Percentiles rank a stretch among this genome's conserved stretches.
Conservation (phyloP, 2,797 vertebrate genomes). For the Platalea minor region DNA sequence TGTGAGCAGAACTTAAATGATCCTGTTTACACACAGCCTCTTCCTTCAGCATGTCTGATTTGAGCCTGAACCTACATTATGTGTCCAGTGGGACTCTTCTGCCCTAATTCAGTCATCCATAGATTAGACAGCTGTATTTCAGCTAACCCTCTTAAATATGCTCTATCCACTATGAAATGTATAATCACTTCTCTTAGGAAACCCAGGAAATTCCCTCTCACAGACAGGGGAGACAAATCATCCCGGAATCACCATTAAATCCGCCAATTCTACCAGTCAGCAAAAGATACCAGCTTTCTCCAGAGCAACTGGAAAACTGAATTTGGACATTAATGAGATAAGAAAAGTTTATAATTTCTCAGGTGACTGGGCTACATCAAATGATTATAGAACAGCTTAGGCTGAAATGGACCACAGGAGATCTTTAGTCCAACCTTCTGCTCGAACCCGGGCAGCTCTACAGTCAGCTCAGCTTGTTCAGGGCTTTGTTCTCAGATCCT, state of each 20-base stretch:
- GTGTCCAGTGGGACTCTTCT: background rate
- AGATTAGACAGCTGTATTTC: background rate
- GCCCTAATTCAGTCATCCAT: background rate
- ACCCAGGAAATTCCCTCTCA: background rate
- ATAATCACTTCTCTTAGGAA: background rate
- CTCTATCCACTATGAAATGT: background rate
- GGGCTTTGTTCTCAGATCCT: background rate
- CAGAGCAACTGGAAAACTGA: background rate
- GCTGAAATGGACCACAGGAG: background rate
- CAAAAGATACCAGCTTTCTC: background rate
- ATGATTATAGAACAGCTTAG: background rate
- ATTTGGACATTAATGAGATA: background rate
- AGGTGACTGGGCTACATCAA: background rate
- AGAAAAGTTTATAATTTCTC: background rate
- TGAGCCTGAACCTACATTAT: background rate
- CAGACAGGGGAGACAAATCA: background rate
- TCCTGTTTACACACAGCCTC: background rate
- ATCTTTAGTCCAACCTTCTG: background rate
- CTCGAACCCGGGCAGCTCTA: accelerated
- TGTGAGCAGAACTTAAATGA: background rate
- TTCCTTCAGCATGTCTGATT: background rate
- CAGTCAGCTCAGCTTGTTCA: background rate
- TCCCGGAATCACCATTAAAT: background rate
- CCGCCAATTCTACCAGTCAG: background rate
- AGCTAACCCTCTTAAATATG: background rate